Base-by-base conservation (phyloP, 1,140 invertebrate species). In the Drosophila setifemur region DNA sequence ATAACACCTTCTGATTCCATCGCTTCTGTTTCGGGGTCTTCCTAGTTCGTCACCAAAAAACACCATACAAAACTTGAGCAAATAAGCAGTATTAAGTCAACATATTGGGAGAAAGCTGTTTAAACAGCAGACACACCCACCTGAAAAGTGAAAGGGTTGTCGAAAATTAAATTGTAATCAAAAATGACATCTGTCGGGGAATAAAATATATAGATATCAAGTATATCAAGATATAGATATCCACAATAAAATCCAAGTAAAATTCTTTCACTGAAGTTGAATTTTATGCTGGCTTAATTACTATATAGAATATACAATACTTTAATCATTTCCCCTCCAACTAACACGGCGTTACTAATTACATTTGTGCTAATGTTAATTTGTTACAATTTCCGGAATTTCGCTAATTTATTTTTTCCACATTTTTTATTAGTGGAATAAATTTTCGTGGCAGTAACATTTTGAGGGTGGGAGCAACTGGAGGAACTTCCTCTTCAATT, bases 311-410 rank as follows among this genome's bases (percentile, higher is more conserved):
- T 48, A 26, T 35, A 39, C 45, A 73, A 69, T 68, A 52, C 48
- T 48, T 63, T 42, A 39, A 39, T 55, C 35, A 37, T 28, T 58
- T 57, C 53, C 54, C 42, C 18, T 49, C 19, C 48, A 42, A 23
- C 21, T 61, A 75, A 49, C 63, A 37, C 44, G 54, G 73, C 83
- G 67, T 79, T 83, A 88, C 83, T 88, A 88, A 88, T 88, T 88
- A 85, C 67, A 81, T 86, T 86, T 78, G 75, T 70, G 52, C 71
- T 69, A 69, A 78, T 88, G 83, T 72, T 83, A 88, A 88, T 88
- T 88, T 88, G 78, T 76, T 76, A 88, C 83, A 83, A 88, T 88
- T 88, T 88, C 83, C 83, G 83, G 83, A 78, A 72, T 64, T 87
- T 88, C 73, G 83, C 85, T 88, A 76, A 88, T 88, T 88, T 88